These are phyloP conservation scores for Falco novaeseelandiae DNA, from an alignment of 2,797 vertebrate species.

Conservation along the genomic window DNA sequence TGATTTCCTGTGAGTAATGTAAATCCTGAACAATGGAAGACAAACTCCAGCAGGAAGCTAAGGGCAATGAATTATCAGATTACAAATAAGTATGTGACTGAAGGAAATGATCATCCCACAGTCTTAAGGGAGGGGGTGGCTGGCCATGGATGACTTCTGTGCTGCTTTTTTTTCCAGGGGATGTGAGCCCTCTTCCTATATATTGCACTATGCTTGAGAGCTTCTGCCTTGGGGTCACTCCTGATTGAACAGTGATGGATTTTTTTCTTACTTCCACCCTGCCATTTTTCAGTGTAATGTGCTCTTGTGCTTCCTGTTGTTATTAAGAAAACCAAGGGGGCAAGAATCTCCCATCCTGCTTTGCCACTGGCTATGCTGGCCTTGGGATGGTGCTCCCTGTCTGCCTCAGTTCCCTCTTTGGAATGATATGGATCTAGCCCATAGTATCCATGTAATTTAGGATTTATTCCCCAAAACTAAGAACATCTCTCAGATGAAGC, in stretches of 20 bases:
- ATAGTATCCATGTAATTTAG: background rate
- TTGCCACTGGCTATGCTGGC: background rate
- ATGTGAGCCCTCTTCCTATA: slow-evolving; percentile 38
- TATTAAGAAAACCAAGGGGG: background rate
- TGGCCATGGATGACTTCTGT: background rate
- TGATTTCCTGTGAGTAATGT: slow-evolving; percentile 68
- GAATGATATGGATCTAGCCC: background rate
- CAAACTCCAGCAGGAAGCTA: slow-evolving; percentile 60
- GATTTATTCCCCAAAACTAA: background rate
- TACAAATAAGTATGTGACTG: slow-evolving; percentile 49
- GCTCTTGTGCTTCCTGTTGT: background rate
- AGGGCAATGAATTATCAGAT: slow-evolving; percentile 47
- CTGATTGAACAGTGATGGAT: background rate
- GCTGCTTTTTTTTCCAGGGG: background rate
- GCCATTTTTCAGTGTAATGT: background rate
- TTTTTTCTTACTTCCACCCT: background rate
- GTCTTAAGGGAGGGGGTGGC: background rate
- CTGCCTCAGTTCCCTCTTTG: background rate
- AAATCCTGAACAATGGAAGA: slow-evolving; percentile 63
- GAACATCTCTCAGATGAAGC: background rate
- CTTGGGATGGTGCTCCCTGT: background rate
- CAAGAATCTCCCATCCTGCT: background rate
- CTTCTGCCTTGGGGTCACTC: background rate
- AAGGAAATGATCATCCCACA: slow-evolving; percentile 38
- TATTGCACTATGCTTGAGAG: background rate